phyloP scores from a whole-genome alignment of 1,140 invertebrate species.

The Hyposmocoma kahamanoa region DNA sequence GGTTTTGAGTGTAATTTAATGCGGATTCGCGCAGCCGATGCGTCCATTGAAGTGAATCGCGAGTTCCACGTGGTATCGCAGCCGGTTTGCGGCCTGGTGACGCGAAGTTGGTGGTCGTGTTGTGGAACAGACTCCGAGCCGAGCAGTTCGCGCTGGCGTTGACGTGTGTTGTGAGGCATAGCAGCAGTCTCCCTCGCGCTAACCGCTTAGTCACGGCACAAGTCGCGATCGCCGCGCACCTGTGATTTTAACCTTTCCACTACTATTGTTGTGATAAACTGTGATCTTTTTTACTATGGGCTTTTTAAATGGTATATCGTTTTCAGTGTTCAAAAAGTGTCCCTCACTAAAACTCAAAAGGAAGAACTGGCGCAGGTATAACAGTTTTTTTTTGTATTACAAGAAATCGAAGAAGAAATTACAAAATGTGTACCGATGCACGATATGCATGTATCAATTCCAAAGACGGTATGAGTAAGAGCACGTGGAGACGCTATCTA shows the following conservation, averaged over 20 bases:
- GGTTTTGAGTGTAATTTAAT: background rate
- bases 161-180: background rate
- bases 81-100: conserved; percentile 10
- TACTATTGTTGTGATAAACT: conserved; percentile 38
- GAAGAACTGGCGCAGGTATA: conserved; percentile 29
- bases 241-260: conserved; percentile 31
- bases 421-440: too few species aligned
- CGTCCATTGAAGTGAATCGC: conserved; percentile 26
- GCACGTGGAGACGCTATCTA: too few species aligned
- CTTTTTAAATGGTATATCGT: conserved; percentile 47
- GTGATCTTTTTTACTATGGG: conserved; percentile 50
- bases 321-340: conserved; percentile 62
- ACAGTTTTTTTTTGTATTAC: too few species aligned
- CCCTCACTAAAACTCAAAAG: conserved; percentile 48
- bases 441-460: too few species aligned
- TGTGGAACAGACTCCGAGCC: too few species aligned
- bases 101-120: too few species aligned
- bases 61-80: conserved; percentile 21
- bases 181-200: conserved; percentile 17
- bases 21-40: conserved; percentile 5
- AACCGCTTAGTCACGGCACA: conserved; percentile 57
- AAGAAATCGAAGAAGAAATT: too few species aligned
- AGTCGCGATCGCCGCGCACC: conserved; percentile 33
- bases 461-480: too few species aligned
- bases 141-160: too few species aligned